Evolutionary conservation across 2,888 invertebrate species (phyloP).

Genomic region (Margaritifera margaritifera): DNA sequence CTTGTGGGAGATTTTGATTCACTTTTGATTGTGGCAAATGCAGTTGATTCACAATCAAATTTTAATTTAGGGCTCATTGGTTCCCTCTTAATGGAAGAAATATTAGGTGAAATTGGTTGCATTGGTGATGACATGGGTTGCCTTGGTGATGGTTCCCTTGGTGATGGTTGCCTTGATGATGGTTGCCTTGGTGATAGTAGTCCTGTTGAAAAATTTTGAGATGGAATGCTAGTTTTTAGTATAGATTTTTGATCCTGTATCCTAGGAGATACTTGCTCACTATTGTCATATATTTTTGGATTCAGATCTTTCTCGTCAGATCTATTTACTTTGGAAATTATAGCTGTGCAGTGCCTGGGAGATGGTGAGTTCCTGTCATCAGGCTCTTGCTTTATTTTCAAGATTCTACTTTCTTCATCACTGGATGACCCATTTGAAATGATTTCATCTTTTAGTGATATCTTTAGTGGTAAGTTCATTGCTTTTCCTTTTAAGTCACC

Average conservation of each 20-base stretch:
- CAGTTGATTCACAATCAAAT: constrained; percentile 18
- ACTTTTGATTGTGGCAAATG: constrained; percentile 5
- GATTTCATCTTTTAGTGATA: neutral
- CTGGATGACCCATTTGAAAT: neutral
- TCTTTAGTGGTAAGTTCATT: neutral
- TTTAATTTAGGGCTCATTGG: constrained; percentile 6
- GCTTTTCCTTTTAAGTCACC: neutral
- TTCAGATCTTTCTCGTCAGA: constrained; percentile 6
- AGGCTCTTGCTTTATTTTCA: neutral
- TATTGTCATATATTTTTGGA: neutral
- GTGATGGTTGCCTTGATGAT: neutral
- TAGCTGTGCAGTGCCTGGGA: neutral
- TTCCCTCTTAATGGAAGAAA: constrained; percentile 1
- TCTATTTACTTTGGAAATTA: neutral
- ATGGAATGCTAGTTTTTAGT: constrained; percentile 3
- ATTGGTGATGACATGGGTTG: constrained; percentile 12
- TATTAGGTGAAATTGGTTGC: constrained; percentile 10
- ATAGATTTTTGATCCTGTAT: constrained; percentile 10
- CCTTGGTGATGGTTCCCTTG: neutral
- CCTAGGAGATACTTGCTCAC: constrained; percentile 11
- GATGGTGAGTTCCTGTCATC: neutral
- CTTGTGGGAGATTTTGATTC: constrained; percentile 11
- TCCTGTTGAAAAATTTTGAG: neutral
- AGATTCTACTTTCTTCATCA: neutral
- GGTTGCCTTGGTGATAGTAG: constrained; percentile 3